Evolutionary conservation across 2,888 invertebrate species (phyloP).

Genomic region (Sphinx pinastri): DNA sequence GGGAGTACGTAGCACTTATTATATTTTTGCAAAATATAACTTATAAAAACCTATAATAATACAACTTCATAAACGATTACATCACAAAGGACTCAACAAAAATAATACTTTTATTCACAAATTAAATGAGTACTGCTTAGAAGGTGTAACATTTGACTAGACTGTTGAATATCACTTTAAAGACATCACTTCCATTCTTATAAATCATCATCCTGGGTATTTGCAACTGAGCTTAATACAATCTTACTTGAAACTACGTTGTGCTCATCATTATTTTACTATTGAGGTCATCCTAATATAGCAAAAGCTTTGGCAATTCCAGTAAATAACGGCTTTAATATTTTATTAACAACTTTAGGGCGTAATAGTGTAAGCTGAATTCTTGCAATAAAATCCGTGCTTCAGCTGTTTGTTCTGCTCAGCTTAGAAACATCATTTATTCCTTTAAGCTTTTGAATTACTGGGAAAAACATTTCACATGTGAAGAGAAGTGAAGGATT

Average conservation of each 20-base stretch:
- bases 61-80: conserved; percentile 20
- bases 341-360: too few species aligned
- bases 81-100: conserved; percentile 28
- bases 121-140: background rate
- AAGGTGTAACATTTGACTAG: conserved; percentile 46
- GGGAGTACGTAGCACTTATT: conserved; percentile 74
- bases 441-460: too few species aligned
- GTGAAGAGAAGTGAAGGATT: too few species aligned
- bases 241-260: background rate
- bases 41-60: conserved; percentile 32
- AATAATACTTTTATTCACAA: conserved; percentile 31
- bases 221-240: conserved; percentile 4
- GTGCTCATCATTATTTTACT: background rate
- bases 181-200: conserved; percentile 13
- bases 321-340: too few species aligned
- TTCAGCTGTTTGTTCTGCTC: too few species aligned
- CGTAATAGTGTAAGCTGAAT: too few species aligned
- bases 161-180: conserved; percentile 37
- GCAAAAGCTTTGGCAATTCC: too few species aligned
- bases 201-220: background rate
- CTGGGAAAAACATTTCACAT: too few species aligned
- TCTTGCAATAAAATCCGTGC: too few species aligned
- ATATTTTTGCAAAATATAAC: conserved; percentile 59
- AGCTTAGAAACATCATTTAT: too few species aligned
- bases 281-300: too few species aligned